phyloP scores from a whole-genome alignment of 2,113 vertebrate genomes.

The Cyprichromis sp. region DNA sequence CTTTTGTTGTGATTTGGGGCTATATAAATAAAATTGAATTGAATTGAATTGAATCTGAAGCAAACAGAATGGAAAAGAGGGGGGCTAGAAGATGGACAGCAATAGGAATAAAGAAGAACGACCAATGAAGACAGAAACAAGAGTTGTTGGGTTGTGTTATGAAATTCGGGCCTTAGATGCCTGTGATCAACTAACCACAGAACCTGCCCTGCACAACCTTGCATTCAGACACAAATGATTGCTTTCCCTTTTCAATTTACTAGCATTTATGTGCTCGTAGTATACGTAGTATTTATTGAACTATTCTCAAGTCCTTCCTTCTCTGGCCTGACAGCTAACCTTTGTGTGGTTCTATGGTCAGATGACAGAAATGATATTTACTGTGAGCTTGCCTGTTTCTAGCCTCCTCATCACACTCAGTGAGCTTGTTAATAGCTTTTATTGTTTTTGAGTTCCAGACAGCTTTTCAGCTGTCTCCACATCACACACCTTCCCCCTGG shows the following conservation, averaged over 20 bases:
- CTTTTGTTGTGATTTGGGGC: too few species aligned
- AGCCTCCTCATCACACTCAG: not conserved
- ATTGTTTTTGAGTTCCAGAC: not conserved
- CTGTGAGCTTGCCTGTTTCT: not conserved
- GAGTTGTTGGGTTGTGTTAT: not conserved
- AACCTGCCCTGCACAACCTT: slow-evolving; percentile 26
- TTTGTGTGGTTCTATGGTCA: not conserved
- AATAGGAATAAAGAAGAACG: not conserved
- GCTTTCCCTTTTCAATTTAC: not conserved
- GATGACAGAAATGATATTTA: not conserved
- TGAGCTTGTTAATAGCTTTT: not conserved
- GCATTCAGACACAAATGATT: not conserved
- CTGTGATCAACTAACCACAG: slow-evolving; percentile 35
- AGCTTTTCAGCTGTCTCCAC: not conserved
- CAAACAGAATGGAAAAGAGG: not conserved
- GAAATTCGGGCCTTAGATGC: not conserved
- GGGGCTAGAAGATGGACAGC: not conserved
- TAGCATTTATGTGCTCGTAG: not conserved
- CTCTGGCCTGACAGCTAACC: not conserved
- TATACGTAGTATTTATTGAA: not conserved
- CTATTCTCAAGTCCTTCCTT: not conserved
- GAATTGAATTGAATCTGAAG: not conserved
- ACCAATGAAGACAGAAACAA: not conserved
- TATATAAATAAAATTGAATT: too few species aligned
- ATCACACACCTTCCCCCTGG: not conserved